A percentile compares a stretch with the other conserved stretches of the same genome.
These are phyloP conservation scores for Petrophora chlorosata DNA, from an alignment of 2,888 invertebrate genomes.

Conservation along the genomic window DNA sequence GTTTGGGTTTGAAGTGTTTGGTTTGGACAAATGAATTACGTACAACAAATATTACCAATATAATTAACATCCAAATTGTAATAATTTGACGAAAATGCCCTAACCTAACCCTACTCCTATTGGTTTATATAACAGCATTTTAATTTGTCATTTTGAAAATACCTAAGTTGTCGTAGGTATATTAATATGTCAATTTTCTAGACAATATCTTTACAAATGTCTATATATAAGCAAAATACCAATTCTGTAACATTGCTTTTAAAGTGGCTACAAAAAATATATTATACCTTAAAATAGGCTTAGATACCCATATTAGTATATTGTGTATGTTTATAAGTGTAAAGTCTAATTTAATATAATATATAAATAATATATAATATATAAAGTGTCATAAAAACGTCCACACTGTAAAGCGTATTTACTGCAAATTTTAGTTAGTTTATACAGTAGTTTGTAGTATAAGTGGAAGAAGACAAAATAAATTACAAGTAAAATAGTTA, in stretches of 20 bases:
- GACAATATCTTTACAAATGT: slow-evolving; percentile 63
- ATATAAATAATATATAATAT: slow-evolving; percentile 32
- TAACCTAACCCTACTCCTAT: too few relatives aligned
- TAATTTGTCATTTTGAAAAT: neutral
- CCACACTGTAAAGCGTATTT: slow-evolving; percentile 69
- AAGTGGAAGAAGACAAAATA: slow-evolving; percentile 14
- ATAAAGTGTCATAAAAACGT: slow-evolving; percentile 70
- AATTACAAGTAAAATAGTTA: neutral
- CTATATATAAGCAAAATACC: slow-evolving; percentile 22
- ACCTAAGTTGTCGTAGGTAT: slow-evolving; percentile 1
- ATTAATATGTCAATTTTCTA: slow-evolving; percentile 67
- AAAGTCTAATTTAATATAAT: slow-evolving; percentile 8
- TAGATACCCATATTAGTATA: neutral
- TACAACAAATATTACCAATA: too few relatives aligned
- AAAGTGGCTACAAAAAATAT: slow-evolving; percentile 35
- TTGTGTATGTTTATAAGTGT: slow-evolving; percentile 13
- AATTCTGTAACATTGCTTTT: slow-evolving; percentile 27
- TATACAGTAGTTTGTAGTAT: slow-evolving; percentile 33
- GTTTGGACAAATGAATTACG: too few relatives aligned
- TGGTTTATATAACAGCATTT: too few relatives aligned
- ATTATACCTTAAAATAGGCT: slow-evolving; percentile 26
- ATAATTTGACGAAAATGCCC: too few relatives aligned
- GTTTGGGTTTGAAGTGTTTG: too few relatives aligned
- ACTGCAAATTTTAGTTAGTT: slow-evolving; percentile 45
- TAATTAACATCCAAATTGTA: too few relatives aligned